These are phyloP conservation scores for Trematocara marginatum DNA, from an alignment of 2,113 vertebrate species.

Conservation along the genomic window DNA sequence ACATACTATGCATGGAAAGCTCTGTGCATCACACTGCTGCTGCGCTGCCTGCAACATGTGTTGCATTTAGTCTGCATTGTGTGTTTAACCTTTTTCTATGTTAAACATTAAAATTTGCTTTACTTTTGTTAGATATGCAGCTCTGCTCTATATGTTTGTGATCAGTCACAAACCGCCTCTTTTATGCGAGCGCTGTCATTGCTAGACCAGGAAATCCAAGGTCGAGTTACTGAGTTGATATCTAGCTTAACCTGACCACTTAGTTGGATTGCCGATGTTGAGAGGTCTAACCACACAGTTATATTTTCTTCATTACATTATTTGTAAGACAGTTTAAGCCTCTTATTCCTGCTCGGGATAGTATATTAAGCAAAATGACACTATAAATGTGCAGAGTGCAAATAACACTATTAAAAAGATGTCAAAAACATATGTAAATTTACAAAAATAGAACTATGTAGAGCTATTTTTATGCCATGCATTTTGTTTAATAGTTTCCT, in stretches of 20 bases:
- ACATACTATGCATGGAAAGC: neutral
- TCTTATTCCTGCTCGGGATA: neutral
- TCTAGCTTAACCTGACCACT: neutral
- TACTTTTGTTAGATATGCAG: neutral
- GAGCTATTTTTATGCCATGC: neutral
- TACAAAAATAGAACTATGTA: neutral
- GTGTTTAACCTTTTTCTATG: neutral
- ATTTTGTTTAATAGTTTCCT: neutral
- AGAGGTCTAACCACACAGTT: neutral
- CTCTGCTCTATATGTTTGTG: neutral
- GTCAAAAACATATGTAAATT: neutral
- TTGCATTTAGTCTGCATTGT: neutral
- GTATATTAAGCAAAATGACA: neutral
- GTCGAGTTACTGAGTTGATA: neutral
- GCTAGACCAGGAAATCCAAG: neutral
- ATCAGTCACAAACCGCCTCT: neutral
- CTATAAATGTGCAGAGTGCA: neutral
- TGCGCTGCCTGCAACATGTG: neutral
- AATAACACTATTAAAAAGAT: neutral
- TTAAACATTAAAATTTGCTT: neutral
- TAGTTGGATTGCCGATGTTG: neutral
- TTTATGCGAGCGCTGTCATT: neutral
- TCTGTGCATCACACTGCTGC: neutral
- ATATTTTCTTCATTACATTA: neutral
- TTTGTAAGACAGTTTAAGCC: neutral